A percentile compares a stretch with the other conserved stretches of the same genome.
These are phyloP conservation scores for Phyllostomus hastatus DNA, from an alignment of 2,113 vertebrate genomes.

Conservation along the genomic window DNA sequence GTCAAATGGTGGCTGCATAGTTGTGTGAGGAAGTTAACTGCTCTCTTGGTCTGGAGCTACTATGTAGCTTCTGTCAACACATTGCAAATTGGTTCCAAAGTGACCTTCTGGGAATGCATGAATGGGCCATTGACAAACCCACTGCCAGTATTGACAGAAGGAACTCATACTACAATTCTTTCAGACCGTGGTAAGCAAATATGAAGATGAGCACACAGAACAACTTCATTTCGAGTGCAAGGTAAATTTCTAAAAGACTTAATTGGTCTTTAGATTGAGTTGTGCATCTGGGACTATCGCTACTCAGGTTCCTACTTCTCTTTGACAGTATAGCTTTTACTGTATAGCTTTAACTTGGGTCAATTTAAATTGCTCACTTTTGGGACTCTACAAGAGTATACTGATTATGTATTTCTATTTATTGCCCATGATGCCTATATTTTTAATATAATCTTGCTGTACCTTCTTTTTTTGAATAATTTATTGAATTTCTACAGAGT, in stretches of 20 bases:
- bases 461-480: not conserved
- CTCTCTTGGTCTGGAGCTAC: not conserved
- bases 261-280: not conserved
- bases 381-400: not conserved
- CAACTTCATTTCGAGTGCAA: not conserved
- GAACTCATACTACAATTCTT: not conserved
- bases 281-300: not conserved
- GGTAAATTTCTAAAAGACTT: not conserved
- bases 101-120: not conserved
- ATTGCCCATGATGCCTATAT: not conserved
- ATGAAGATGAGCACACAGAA: not conserved
- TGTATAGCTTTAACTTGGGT: not conserved
- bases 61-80: not conserved
- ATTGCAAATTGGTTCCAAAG: not conserved
- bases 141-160: not conserved
- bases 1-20: not conserved
- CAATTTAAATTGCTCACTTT: not conserved
- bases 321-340: not conserved
- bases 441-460: not conserved
- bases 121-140: not conserved
- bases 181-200: not conserved
- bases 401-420: not conserved
- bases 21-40: not conserved
- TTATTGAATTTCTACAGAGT: slow-evolving; percentile 30
- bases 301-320: not conserved